These are phyloP conservation scores for Ptilodon capucinus DNA, from an alignment of 2,888 invertebrate species.

Conservation along the genomic window DNA sequence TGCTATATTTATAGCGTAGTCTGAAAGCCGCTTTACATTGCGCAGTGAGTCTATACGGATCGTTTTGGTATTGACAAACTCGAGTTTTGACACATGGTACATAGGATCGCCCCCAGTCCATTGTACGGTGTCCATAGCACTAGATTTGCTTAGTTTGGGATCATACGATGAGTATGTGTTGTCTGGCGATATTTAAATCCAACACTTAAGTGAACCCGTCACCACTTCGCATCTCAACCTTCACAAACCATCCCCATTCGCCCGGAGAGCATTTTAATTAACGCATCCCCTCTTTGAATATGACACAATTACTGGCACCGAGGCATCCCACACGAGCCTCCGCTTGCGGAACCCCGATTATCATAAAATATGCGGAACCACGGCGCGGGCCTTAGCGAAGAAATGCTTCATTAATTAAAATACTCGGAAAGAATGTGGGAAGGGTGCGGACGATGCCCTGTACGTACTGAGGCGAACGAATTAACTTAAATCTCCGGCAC, in stretches of 20 bases:
- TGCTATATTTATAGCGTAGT: no score
- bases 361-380: constrained; percentile 13
- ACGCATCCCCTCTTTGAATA: constrained; percentile 3
- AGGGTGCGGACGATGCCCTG: constrained; percentile 2
- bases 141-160: no score
- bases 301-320: constrained; percentile 5
- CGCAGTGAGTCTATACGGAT: no score
- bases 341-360: constrained; percentile 3
- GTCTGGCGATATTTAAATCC: no score
- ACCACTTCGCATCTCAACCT: neutral
- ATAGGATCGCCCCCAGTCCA: no score
- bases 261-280: constrained; percentile 6
- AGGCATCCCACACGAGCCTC: constrained; percentile 6
- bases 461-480: no score
- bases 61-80: no score
- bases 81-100: no score
- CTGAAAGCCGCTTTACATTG: no score
- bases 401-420: constrained; percentile 24
- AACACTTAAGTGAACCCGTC: neutral
- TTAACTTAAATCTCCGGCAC: no score
- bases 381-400: constrained; percentile 5
- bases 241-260: constrained; percentile 1
- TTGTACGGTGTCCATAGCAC: no score
- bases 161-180: no score
- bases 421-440: constrained; percentile 11